These are phyloP conservation scores for Platygyra sinensis DNA, from an alignment of 64 coral and sea anemone genomes.

Conservation along the genomic window DNA sequence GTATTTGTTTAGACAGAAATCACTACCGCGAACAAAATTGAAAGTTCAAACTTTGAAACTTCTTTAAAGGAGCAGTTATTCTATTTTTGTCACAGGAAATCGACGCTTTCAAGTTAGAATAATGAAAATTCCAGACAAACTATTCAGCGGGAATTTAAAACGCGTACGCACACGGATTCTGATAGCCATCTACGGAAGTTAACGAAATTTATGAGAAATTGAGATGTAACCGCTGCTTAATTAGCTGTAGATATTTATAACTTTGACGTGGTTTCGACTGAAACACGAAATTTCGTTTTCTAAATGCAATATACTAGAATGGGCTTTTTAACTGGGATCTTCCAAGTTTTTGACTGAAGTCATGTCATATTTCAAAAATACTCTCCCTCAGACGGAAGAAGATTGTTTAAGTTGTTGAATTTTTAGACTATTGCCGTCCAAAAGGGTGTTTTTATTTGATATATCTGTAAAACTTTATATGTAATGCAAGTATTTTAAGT, in stretches of 20 bases:
- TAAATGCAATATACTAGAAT: neutral
- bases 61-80: neutral
- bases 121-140: slow-evolving; percentile 15
- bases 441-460: neutral
- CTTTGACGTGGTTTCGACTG: neutral
- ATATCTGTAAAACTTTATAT: neutral
- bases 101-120: neutral
- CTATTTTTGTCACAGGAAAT: slow-evolving; percentile 32
- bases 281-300: neutral
- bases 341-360: neutral
- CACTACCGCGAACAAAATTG: neutral
- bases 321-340: neutral
- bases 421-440: neutral
- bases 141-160: neutral
- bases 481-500: neutral
- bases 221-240: neutral
- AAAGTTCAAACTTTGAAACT: neutral
- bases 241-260: neutral
- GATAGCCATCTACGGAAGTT: neutral
- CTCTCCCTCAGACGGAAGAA: neutral
- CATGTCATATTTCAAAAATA: neutral
- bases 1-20: neutral
- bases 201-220: neutral
- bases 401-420: neutral
- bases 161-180: neutral